These are phyloP conservation scores for Halcyon malimbica DNA, from an alignment of 2,113 vertebrate genomes.

Conservation along the genomic window DNA sequence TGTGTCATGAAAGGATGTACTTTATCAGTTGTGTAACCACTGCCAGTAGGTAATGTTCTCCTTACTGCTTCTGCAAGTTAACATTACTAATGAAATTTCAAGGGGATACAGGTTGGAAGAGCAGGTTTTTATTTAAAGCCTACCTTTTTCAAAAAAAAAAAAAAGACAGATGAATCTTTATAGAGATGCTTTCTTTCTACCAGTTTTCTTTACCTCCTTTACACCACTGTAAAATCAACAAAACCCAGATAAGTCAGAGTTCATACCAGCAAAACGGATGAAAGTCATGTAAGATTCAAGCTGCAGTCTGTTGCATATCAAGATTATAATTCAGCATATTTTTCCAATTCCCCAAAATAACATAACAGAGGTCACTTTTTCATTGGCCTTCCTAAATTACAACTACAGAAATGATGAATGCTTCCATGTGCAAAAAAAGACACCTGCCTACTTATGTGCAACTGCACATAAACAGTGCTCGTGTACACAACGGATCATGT, in stretches of 20 bases:
- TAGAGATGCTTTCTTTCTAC: not conserved
- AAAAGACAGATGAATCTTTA: not conserved
- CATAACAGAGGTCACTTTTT: constrained; percentile 27
- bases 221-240: not conserved
- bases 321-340: constrained; percentile 33
- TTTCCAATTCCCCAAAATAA: constrained; percentile 50
- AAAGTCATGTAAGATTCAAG: not conserved
- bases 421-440: constrained; percentile 42
- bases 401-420: constrained; percentile 58
- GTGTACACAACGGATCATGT: constrained; percentile 4
- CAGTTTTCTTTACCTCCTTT: not conserved
- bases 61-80: not conserved
- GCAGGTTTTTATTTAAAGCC: not conserved
- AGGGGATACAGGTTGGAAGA: not conserved
- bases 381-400: constrained; percentile 21
- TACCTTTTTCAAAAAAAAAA: not conserved
- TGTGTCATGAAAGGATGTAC: accelerated
- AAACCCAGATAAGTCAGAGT: not conserved
- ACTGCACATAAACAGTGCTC: not conserved
- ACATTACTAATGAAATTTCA: not conserved
- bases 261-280: not conserved
- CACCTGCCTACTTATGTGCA: constrained; percentile 18
- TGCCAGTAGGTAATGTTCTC: not conserved
- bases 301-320: constrained; percentile 26
- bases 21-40: not conserved